These are phyloP conservation scores for Hyperoplus immaculatus DNA, from an alignment of 2,797 vertebrate species.

Conservation along the genomic window DNA sequence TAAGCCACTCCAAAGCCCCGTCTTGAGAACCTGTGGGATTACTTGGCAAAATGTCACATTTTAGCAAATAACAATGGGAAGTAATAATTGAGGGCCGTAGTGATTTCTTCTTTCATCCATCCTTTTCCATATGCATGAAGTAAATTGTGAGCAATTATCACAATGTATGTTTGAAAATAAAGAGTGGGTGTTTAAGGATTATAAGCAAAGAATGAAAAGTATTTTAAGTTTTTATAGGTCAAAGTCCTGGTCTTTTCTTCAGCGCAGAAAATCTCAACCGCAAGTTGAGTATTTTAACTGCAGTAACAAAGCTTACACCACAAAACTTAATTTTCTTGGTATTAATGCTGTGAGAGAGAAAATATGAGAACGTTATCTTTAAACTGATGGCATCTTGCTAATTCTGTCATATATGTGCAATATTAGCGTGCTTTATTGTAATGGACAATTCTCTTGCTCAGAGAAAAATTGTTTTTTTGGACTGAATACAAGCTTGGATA, in stretches of 20 bases:
- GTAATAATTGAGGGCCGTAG: background rate
- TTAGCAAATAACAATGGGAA: background rate
- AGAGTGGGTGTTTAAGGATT: background rate
- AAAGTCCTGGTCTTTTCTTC: background rate
- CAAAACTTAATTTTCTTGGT: background rate
- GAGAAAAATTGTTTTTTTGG: background rate
- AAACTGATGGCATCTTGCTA: background rate
- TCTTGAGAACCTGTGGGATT: background rate
- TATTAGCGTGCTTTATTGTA: background rate
- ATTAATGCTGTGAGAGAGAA: background rate
- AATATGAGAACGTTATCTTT: background rate
- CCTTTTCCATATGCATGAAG: background rate
- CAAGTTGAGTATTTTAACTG: background rate
- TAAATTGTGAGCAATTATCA: background rate
- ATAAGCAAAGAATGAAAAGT: background rate
- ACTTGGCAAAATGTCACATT: conserved; percentile 20
- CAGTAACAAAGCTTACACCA: background rate
- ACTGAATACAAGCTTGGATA: background rate
- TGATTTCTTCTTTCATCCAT: background rate
- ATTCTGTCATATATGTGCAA: background rate
- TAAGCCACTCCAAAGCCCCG: conserved; percentile 3
- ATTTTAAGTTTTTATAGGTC: background rate
- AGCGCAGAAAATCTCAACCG: conserved; percentile 15
- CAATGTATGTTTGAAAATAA: background rate
- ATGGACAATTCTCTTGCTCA: background rate